Base-by-base conservation (phyloP, 1,140 invertebrate genomes). In the Cydia splendana region DNA sequence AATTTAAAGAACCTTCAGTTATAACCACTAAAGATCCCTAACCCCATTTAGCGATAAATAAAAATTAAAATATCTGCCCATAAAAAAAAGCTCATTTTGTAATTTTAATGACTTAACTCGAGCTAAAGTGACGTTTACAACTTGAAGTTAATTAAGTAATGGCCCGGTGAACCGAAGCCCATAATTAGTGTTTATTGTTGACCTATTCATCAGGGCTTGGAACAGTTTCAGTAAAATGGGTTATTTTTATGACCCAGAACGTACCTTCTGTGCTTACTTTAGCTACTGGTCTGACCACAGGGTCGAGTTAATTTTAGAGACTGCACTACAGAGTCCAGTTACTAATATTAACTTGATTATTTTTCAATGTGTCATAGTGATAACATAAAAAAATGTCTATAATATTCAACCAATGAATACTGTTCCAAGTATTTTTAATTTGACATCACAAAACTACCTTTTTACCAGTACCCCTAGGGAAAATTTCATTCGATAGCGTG, bases 51-150 rank as follows among this genome's bases (percentile, higher is more conserved):
- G 57, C 10, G 24, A 62, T 62, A 62, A 62, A 62, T 62, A 24
- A 20, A 20, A 12, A 62, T 62, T 62, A 12, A 62, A 62, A 62
- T 62, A 20, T 62, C 57, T 53, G 51, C 51, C 18, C 57, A 62
- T 62, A 62, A 62, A 62, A 62, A 62, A n/a, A 62, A 62, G 57
- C 57, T n/a, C 18, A 24, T 62, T 62, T 62, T 62, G 57, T 62
- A 10, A 62, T 24, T 62, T 62, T 62, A 62, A 62, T n/a, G 20
- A 62, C 18, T 20, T 20, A 20, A 24, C n/a, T 62, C 15, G 57
- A 20, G 20, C 18, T 62, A 24, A 62, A 62, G 9, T 24, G 57
- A 62, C 57, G 9, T 62, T 62, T 62, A 62, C 57, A 62, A 62
- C 57, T 62, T 24, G 20, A 62, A n/a, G 57, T 20, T 62, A 62